Evolutionary conservation across 2,888 invertebrate genomes (phyloP).

Genomic region (Smittia aterrima): DNA sequence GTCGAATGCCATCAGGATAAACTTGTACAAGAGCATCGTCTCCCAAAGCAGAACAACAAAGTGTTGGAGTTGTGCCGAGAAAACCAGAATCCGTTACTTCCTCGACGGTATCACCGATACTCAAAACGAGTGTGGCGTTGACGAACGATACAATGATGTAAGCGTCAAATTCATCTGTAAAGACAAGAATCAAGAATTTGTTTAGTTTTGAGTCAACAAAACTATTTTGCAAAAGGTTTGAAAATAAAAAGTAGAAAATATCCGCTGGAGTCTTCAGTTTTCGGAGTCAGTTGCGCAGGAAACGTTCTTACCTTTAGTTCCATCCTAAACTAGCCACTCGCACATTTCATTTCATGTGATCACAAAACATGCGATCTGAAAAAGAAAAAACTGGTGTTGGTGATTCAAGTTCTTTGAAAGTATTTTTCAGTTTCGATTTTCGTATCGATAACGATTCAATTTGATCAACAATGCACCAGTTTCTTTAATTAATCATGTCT

Average conservation of each 20-base stretch:
- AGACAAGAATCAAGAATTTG: constrained; percentile 54
- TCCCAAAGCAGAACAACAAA: constrained; percentile 96
- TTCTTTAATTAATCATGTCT: constrained; percentile 38
- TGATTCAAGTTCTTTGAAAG: constrained; percentile 36
- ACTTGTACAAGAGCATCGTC: constrained; percentile 98
- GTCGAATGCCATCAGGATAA: constrained; percentile 97
- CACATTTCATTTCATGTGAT: not conserved
- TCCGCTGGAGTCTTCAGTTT: not conserved
- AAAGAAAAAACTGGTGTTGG: constrained; percentile 82
- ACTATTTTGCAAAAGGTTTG: not conserved
- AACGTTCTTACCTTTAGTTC: not conserved
- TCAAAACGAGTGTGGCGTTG: constrained; percentile 93
- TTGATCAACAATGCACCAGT: constrained; percentile 22
- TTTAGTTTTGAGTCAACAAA: constrained; percentile 1
- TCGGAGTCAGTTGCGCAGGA: not conserved
- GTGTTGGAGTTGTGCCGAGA: constrained; percentile 95
- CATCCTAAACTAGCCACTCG: not conserved
- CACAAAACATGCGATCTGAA: constrained; percentile 58
- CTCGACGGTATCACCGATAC: constrained; percentile 99
- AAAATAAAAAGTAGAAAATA: not conserved
- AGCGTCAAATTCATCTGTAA: constrained; percentile 96
- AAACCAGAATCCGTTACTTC: constrained; percentile 99
- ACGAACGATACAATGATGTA: constrained; percentile 99
- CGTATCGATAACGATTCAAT: not conserved
- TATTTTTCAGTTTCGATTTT: constrained; percentile 5